Evolutionary conservation across 2,888 invertebrate genomes (phyloP).

Genomic region (Digitonthophagus gazella): DNA sequence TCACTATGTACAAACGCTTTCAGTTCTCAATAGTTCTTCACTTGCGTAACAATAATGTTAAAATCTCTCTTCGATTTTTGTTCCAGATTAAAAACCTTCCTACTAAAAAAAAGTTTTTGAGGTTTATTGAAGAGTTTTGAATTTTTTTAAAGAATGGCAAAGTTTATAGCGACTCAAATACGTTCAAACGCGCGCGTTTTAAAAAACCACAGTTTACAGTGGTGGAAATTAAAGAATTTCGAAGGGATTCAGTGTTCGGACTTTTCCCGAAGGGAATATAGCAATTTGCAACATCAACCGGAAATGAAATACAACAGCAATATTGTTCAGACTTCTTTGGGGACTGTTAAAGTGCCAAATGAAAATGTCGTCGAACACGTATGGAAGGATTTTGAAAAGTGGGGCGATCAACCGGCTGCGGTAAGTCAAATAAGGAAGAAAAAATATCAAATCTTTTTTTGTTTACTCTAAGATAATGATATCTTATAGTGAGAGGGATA

Average conservation of each 20-base stretch:
- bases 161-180: too few species aligned
- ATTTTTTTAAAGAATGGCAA: neutral
- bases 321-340: conserved; percentile 54
- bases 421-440: conserved; percentile 53
- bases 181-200: too few species aligned
- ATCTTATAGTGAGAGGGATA: too few species aligned
- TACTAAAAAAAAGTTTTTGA: neutral
- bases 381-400: conserved; percentile 57
- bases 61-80: too few species aligned
- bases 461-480: too few species aligned
- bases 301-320: conserved; percentile 27
- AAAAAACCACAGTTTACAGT: neutral
- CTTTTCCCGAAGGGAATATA: neutral
- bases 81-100: neutral
- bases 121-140: neutral
- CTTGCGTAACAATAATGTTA: too few species aligned
- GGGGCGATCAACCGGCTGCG: conserved; percentile 61
- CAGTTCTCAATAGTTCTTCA: too few species aligned
- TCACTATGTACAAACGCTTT: too few species aligned
- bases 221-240: neutral
- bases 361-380: conserved; percentile 60
- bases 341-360: conserved; percentile 56
- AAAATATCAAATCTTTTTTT: neutral
- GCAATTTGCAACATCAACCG: neutral
- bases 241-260: neutral